Percentiles rank a stretch among this genome's conserved stretches.
phyloP scores from a whole-genome alignment of 2,888 invertebrate species.

The Chymomyza amoena region DNA sequence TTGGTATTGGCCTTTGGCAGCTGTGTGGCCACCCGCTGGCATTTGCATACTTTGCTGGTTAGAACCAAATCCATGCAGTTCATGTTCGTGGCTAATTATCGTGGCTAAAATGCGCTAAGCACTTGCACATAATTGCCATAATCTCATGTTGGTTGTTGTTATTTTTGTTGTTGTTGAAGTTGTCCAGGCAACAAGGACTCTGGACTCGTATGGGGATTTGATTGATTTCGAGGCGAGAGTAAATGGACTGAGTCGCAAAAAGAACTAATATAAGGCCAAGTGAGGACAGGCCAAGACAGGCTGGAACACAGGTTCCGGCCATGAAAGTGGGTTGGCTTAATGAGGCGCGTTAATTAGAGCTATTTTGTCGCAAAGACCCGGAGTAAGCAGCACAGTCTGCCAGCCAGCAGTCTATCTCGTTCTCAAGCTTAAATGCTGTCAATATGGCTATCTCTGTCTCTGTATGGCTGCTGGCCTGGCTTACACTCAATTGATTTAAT shows the following conservation, averaged over 20 bases:
- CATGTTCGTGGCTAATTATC: slow-evolving; percentile 53
- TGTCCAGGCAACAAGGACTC: background rate
- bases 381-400: slow-evolving; percentile 2
- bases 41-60: background rate
- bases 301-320: background rate
- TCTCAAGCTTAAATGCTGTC: background rate
- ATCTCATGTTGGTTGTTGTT: slow-evolving; percentile 26
- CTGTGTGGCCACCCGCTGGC: slow-evolving; percentile 29
- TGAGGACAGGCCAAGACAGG: background rate
- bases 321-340: slow-evolving; percentile 43
- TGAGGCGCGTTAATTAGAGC: slow-evolving; percentile 66
- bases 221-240: background rate
- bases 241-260: background rate
- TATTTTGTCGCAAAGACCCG: slow-evolving; percentile 35
- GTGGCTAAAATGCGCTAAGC: slow-evolving; percentile 60
- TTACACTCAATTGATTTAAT: slow-evolving; percentile 73
- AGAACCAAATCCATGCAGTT: slow-evolving; percentile 36
- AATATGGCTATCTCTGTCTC: background rate
- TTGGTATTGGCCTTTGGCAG: slow-evolving; percentile 48
- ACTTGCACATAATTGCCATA: slow-evolving; percentile 49
- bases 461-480: slow-evolving; percentile 7
- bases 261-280: background rate
- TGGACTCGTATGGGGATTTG: background rate
- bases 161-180: background rate
- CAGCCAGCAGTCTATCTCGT: background rate